Evolutionary conservation across 64 coral and sea anemone species (phyloP), one percentile per base, ranked within the genome.

Genomic region (Stichodactyla mertensii): DNA sequence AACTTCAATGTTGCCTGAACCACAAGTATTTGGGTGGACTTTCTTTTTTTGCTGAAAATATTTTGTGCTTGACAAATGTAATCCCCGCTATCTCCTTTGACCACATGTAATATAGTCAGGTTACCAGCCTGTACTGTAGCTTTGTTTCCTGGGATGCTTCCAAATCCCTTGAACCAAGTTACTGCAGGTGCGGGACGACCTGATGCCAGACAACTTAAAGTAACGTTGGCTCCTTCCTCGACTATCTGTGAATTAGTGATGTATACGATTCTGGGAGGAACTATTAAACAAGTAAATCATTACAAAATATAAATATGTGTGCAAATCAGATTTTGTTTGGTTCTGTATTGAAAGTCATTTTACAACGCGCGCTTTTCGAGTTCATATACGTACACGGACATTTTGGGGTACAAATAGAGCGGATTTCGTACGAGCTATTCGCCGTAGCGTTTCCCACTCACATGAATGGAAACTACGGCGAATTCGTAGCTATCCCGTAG

Each of bases 21-120:
- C 23, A 64, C 83, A 19, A 59, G 16, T 16, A 85, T 85, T 51
- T 81, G 78, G 6, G 83, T 60, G 5, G 13, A 16, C 57, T 12
- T 85, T 13, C 55, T 62, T 6, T n/a, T 55, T 7, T 61, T 62
- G 0, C 83, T 54, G 13, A 85, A 52, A 16, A 85, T 26, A 20
- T 85, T 85, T 45, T 64, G 7, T 26, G 83, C 83, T 36, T 52
- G 14, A 61, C 83, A 85, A 9, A 61, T 7, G 55, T 85, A 85
- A 61, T 31, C 27, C 28, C 60, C 83, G 61, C 83, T 52, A 61
- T 85, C 83, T 58, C 61, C 55, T 31, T 62, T 85, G 16, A 4
- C 51, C 13, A 85, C 26, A 4, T 11, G 22, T 13, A 7, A 58
- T 52, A 85, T 85, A 18, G 26, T 18, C 83, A 85, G 13, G 55